Evolutionary conservation across 2,888 invertebrate species (phyloP).

Genomic region (Mythimna ferrago): DNA sequence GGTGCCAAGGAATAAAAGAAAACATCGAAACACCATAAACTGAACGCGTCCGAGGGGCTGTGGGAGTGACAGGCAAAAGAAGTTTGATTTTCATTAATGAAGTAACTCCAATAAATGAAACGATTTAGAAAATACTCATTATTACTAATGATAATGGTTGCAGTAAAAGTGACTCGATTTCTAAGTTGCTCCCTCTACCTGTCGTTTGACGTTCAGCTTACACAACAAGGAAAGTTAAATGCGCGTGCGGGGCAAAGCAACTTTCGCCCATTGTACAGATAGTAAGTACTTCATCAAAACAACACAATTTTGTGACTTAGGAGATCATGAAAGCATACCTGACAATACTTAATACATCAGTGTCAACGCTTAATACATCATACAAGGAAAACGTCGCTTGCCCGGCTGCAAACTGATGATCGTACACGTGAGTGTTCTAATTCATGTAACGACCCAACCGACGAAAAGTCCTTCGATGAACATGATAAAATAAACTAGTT

Average conservation of each 20-base stretch:
- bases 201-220: slow-evolving; percentile 86
- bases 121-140: slow-evolving; percentile 67
- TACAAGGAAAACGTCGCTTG: slow-evolving; percentile 58
- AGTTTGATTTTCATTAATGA: slow-evolving; percentile 53
- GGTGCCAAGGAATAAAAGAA: slow-evolving; percentile 84
- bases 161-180: slow-evolving; percentile 87
- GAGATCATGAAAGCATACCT: slow-evolving; percentile 56
- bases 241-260: slow-evolving; percentile 85
- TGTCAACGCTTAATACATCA: slow-evolving; percentile 59
- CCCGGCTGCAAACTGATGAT: slow-evolving; percentile 58
- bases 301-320: slow-evolving; percentile 63
- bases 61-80: slow-evolving; percentile 65
- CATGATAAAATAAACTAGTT: slow-evolving; percentile 88
- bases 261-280: slow-evolving; percentile 88
- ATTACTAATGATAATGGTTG: slow-evolving; percentile 76
- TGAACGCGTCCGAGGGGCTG: slow-evolving; percentile 72
- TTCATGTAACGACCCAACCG: slow-evolving; percentile 78
- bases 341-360: slow-evolving; percentile 59
- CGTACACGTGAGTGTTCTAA: slow-evolving; percentile 76
- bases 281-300: slow-evolving; percentile 69
- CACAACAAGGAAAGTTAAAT: slow-evolving; percentile 90
- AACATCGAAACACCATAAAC: slow-evolving; percentile 83
- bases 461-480: slow-evolving; percentile 85
- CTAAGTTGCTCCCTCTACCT: slow-evolving; percentile 88
- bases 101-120: slow-evolving; percentile 60